Evolutionary conservation across 2,888 invertebrate species (phyloP).

Genomic region (Caenorhabditis angaria): DNA sequence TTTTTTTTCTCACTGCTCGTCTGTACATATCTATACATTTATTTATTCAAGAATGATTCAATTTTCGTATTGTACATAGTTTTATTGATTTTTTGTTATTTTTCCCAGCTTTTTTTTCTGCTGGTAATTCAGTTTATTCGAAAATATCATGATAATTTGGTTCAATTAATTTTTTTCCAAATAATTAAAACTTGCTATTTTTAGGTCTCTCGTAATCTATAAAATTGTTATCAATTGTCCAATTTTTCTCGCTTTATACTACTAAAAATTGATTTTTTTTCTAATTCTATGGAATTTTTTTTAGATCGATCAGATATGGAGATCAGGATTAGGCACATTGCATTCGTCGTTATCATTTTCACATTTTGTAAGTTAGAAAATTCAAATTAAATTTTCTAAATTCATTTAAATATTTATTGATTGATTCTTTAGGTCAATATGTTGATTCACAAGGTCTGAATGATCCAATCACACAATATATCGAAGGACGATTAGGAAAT

Average conservation of each 20-base stretch:
- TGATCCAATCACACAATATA: conserved; percentile 71
- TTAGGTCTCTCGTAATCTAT: no score
- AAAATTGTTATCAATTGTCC: no score
- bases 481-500: conserved; percentile 71
- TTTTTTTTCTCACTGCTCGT: background rate
- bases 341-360: conserved; percentile 22
- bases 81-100: background rate
- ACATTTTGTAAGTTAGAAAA: conserved; percentile 25
- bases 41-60: conserved; percentile 1
- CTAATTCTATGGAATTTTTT: background rate
- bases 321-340: conserved; percentile 39
- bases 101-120: background rate
- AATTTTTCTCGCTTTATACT: conserved; percentile 4
- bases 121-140: no score
- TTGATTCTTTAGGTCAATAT: conserved; percentile 50
- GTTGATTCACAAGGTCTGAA: conserved; percentile 69
- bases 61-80: background rate
- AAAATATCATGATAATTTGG: no score
- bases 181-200: no score
- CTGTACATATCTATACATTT: background rate
- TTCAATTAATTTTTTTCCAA: no score
- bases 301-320: conserved; percentile 16
- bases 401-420: background rate
- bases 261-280: background rate
- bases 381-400: no score